A percentile compares a stretch with the other conserved stretches of the same genome.
Evolutionary conservation across 2,113 vertebrate genomes (phyloP).

Genomic region (Meles meles): DNA sequence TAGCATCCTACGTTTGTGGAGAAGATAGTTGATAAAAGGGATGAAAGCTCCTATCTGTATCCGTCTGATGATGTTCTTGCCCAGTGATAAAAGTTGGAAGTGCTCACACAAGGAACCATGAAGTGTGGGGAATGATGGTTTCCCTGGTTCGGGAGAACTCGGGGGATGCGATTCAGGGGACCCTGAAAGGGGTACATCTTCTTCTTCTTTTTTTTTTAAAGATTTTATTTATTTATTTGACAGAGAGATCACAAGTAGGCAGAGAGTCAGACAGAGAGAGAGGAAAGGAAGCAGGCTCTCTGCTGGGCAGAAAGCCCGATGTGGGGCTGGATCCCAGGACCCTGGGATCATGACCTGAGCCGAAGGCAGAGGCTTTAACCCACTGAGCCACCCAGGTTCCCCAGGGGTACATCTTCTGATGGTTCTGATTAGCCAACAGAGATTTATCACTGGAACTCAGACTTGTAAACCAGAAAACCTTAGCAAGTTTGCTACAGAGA

Average conservation of each 20-base stretch:
- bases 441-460: not conserved
- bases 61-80: rapidly evolving
- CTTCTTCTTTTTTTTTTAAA: no score
- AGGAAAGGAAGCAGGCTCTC: no score
- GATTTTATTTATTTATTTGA: no score
- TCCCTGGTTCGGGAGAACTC: not conserved
- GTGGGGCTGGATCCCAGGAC: no score
- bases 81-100: not conserved
- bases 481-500: not conserved
- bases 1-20: rapidly evolving
- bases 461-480: not conserved
- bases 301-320: no score
- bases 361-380: no score
- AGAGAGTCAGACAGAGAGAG: no score
- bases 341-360: no score
- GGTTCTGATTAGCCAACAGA: not conserved
- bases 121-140: rapidly evolving
- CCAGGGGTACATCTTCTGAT: not conserved
- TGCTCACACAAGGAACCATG: not conserved
- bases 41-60: rapidly evolving
- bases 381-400: no score
- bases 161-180: rapidly evolving
- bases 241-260: no score
- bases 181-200: not conserved
- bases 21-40: not conserved